Conservation (phyloP, 2,888 invertebrate genomes). For the Agrotis puta region DNA sequence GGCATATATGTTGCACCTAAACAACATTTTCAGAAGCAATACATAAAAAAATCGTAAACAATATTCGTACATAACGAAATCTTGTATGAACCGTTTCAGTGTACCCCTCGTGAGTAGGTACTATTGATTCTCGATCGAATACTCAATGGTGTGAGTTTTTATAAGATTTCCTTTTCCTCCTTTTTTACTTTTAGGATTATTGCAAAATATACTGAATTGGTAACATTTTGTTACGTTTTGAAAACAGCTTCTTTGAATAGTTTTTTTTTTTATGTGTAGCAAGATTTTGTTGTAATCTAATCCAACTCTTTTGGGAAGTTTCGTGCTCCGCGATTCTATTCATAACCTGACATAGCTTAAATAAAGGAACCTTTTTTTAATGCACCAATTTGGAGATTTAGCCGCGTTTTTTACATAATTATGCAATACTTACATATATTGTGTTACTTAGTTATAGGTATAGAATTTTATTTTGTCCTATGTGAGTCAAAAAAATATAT, state of each 20-base stretch:
- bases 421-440: too few species aligned
- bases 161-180: not conserved
- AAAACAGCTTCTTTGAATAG: not conserved
- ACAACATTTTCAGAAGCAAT: slow-evolving; percentile 44
- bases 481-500: too few species aligned
- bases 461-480: too few species aligned
- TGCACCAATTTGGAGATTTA: too few species aligned
- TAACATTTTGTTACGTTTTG: not conserved
- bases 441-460: too few species aligned
- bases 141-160: not conserved
- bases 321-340: too few species aligned
- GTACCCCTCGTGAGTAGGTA: slow-evolving; percentile 23
- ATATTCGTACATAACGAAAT: slow-evolving; percentile 56
- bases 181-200: slow-evolving; percentile 1
- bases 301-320: too few species aligned
- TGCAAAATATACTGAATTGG: not conserved
- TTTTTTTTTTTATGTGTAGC: too few species aligned
- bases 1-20: slow-evolving; percentile 46
- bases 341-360: too few species aligned
- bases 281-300: too few species aligned
- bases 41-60: slow-evolving; percentile 64
- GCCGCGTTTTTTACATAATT: too few species aligned
- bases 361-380: too few species aligned
- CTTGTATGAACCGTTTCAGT: slow-evolving; percentile 44
- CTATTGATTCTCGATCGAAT: slow-evolving; percentile 46